A percentile compares a stretch with the other conserved stretches of the same genome.
These are phyloP conservation scores for Synergus gifuensis DNA, from an alignment of 2,888 invertebrate genomes.

Conservation along the genomic window DNA sequence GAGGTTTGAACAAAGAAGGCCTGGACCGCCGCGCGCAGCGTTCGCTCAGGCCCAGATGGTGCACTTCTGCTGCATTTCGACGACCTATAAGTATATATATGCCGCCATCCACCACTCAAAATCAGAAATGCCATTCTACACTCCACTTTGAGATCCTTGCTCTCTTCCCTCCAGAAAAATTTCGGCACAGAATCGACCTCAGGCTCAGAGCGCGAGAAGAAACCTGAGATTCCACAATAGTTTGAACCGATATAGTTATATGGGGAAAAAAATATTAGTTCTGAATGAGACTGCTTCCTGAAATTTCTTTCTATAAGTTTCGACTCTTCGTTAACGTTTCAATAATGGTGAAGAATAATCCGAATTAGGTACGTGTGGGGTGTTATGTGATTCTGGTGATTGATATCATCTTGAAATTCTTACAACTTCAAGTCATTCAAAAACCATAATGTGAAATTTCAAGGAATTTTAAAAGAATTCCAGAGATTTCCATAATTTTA, in stretches of 20 bases:
- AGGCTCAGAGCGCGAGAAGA: constrained; percentile 14
- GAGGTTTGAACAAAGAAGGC: constrained; percentile 48
- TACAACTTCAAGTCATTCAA: too few species aligned
- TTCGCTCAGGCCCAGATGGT: constrained; percentile 47
- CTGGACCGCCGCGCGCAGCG: constrained; percentile 5
- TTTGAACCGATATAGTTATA: not conserved
- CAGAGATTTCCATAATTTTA: too few species aligned
- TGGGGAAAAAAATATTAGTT: not conserved
- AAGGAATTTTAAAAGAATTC: too few species aligned
- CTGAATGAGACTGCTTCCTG: not conserved
- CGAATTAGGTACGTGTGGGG: not conserved
- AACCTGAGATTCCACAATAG: not conserved
- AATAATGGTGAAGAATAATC: constrained; percentile 1
- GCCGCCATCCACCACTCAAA: constrained; percentile 26
- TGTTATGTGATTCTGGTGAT: constrained; percentile 1
- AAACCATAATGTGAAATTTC: too few species aligned
- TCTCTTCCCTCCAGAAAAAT: constrained; percentile 4
- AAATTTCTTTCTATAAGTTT: not conserved
- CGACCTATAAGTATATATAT: not conserved
- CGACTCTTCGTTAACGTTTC: not conserved
- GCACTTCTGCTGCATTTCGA: constrained; percentile 39
- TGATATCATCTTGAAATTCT: not conserved
- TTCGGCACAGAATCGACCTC: constrained; percentile 6
- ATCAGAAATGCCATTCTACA: constrained; percentile 47
- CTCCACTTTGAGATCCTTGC: not conserved